Evolutionary conservation across 2,888 invertebrate genomes (phyloP), one percentile per base, ranked within the genome.

Genomic region (Pandemis cinnamomeana): DNA sequence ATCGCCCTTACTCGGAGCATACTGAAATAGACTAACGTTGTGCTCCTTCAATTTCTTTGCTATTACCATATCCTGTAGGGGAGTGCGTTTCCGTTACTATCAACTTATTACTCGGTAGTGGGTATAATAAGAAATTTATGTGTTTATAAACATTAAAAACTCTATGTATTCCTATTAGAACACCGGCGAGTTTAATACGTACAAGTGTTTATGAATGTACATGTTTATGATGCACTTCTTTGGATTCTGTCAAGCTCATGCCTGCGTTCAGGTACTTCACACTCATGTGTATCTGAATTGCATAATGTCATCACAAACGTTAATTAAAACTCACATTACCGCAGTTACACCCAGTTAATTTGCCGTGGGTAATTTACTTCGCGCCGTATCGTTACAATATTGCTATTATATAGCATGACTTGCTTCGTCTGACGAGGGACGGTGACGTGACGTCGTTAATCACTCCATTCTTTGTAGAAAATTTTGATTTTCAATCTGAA

Each of bases 401-500:
- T 88, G 89, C 91, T 89, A 91, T 92, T 93, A 92, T 91, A 88
- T 89, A 82, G 86, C 87, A 87, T 92, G 92, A 93, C 92, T 93
- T 83, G 85, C 85, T 88, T 91, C 88, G 89, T 87, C 78, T 86
- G 90, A 88, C 87, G 87, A 87, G 87, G 90, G 91, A 88, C 83
- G 84, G 85, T 90, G 93, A 92, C 93, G 91, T 84, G 79, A 82
- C 87, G 86, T 92, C 93, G 89, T 93, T 91, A 93, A 93, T 93
- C 93, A 93, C 86, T 86, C 83, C 83, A 88, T 89, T 89, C 85
- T 87, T 84, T 83, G 82, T 87, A 89, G 88, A 88, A 90, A 90
- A 89, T 91, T 93, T 91, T 90, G 90, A 92, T 92, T 92, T 92
- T 91, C 90, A 91, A 90, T 90, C 88, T 87, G 84, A 90, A 89